A percentile compares a stretch with the other conserved stretches of the same genome.
Conservation (phyloP, 2,797 vertebrate species). For the Triplophysa yarkandensis region DNA sequence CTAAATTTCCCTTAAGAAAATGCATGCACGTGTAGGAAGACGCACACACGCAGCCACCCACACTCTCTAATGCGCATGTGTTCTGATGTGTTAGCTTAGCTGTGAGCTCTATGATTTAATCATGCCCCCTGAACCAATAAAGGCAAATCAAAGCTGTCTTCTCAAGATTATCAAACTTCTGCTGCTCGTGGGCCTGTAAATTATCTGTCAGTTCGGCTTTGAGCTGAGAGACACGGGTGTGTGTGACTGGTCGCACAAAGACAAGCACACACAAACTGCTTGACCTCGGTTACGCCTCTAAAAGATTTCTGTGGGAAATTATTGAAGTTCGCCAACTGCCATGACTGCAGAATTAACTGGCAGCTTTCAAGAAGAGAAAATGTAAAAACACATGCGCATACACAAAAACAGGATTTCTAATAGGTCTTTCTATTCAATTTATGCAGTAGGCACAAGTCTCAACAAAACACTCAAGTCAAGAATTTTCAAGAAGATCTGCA, state of each 20-base stretch:
- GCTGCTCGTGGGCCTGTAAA: slow-evolving; percentile 34
- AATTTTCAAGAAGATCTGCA: too few relatives aligned
- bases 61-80: slow-evolving; percentile 21
- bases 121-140: slow-evolving; percentile 42
- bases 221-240: slow-evolving; percentile 30
- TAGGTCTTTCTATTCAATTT: background rate
- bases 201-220: slow-evolving; percentile 29
- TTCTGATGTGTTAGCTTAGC: slow-evolving; percentile 21
- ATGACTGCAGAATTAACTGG: background rate
- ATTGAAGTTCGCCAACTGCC: slow-evolving; percentile 7
- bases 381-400: background rate
- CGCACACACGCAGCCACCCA: slow-evolving; percentile 19
- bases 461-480: too few relatives aligned
- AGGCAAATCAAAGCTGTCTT: slow-evolving; percentile 43
- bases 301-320: slow-evolving; percentile 3
- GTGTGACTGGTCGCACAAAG: slow-evolving; percentile 15
- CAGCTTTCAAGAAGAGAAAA: background rate
- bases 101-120: slow-evolving; percentile 38
- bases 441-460: background rate
- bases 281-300: slow-evolving; percentile 20
- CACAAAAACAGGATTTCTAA: slow-evolving; percentile 6
- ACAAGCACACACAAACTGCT: slow-evolving; percentile 23
- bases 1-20: slow-evolving; percentile 46
- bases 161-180: slow-evolving; percentile 40
- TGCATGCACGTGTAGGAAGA: background rate